These are phyloP conservation scores for Hafferia zeledoni DNA, from an alignment of 2,797 vertebrate species.

Conservation along the genomic window DNA sequence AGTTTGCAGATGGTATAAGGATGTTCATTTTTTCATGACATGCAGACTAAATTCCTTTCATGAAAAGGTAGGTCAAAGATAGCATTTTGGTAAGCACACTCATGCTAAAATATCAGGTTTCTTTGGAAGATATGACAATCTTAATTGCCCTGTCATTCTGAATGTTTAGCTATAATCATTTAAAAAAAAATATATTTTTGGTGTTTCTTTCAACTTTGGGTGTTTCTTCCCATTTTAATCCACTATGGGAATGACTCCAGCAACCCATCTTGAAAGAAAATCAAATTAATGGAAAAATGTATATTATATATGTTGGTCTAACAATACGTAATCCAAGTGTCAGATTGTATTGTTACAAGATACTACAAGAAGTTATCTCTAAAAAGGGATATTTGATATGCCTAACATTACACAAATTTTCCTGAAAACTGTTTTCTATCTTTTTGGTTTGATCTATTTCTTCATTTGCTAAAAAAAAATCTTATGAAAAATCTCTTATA, in stretches of 20 bases:
- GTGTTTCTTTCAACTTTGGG: not conserved
- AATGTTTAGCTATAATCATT: not conserved
- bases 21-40: conserved; percentile 44
- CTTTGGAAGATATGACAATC: not conserved
- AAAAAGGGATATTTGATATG: not conserved
- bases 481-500: not conserved
- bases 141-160: not conserved
- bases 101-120: conserved; percentile 16
- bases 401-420: not conserved
- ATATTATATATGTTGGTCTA: not conserved
- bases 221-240: not conserved
- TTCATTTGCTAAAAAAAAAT: not conserved
- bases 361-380: not conserved
- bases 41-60: conserved; percentile 61
- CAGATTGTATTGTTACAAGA: not conserved
- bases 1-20: conserved; percentile 28
- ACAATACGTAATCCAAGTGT: not conserved
- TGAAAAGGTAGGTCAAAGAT: conserved; percentile 46
- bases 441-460: not conserved
- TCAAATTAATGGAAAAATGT: conserved; percentile 35
- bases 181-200: not conserved
- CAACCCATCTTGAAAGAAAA: conserved; percentile 38
- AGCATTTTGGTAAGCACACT: conserved; percentile 1
- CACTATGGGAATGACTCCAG: conserved; percentile 13
- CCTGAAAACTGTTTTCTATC: not conserved